Evolutionary conservation across 2,113 vertebrate species (phyloP), one percentile per base, ranked within the genome.

Genomic region (Ascaphus truei): DNA sequence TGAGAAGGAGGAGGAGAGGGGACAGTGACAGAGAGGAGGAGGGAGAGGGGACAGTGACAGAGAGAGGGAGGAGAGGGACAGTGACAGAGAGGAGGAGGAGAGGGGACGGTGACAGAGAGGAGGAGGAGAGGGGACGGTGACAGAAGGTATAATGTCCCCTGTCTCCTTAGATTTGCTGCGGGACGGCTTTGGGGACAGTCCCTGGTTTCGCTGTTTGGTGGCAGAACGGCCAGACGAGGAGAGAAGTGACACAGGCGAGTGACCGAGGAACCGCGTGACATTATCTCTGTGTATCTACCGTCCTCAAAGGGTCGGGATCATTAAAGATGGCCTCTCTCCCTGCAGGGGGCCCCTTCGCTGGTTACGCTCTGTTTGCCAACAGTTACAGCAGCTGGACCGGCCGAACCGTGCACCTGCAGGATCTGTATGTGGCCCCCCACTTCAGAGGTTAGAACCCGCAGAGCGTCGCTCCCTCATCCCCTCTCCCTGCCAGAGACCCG

Each of bases 171-270:
- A 79, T 15, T 77, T 91, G 62, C 80, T 85, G 37, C 77, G 84
- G 57, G 91, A 92, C 1, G 90, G 89, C 1, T 92, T 91, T 58
- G 84, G 82, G 50, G 81, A 86, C 62, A 84, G 82, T 33, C 85
- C 88, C 0, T 91, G 87, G 62, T 92, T 88, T 65, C 85, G 86
- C 3, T 85, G 81, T 20, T 76, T 92, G 53, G 65, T 92, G 1
- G 89, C 85, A 1, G 89, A 91, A 72, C 80, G 89, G 27, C 81
- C 88, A 1, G 84, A 88, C 0, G 76, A 86, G 36, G 77, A 80
- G 53, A 78, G 23, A 59, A 79, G 75, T 64, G 83, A 78, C 79
- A 83, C 84, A 1, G 86, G 89, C 88, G 73, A 69, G 29, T n/a
- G 3, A 2, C 29, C 13, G 1, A 3, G 13, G 56, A 2, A 2